Percentiles rank a stretch among this genome's conserved stretches.
phyloP scores from a whole-genome alignment of 2,113 vertebrate genomes.

The Apistogramma diplotaenia region DNA sequence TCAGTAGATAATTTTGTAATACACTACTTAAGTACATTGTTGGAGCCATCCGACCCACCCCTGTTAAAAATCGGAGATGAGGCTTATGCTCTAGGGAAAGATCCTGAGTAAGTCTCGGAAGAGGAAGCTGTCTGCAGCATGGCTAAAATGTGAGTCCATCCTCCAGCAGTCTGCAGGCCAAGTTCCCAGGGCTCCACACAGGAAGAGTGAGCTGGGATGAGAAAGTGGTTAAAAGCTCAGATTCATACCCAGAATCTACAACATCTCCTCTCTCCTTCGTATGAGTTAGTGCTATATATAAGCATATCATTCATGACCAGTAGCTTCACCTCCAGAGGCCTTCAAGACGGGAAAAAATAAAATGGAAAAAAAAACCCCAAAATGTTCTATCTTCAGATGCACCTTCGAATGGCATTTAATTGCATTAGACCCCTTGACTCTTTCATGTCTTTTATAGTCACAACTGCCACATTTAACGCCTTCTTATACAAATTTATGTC shows the following conservation, averaged over 20 bases:
- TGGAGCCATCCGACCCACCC: background rate
- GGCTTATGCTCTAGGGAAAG: background rate
- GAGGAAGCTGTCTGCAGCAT: constrained; percentile 26
- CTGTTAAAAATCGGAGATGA: background rate
- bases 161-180: constrained; percentile 27
- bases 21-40: too few relatives aligned
- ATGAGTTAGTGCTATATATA: background rate
- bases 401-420: constrained; percentile 4
- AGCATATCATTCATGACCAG: constrained; percentile 13
- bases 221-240: constrained; percentile 36
- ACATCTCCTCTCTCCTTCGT: background rate
- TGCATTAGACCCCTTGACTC: background rate
- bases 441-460: background rate
- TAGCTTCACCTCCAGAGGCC: constrained; percentile 1
- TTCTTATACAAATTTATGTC: constrained; percentile 14
- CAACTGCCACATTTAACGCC: constrained; percentile 16
- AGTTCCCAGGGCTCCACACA: constrained; percentile 27
- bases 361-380: background rate
- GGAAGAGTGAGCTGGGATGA: constrained; percentile 29
- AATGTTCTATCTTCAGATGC: constrained; percentile 11
- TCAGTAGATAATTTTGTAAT: too few relatives aligned
- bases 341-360: background rate
- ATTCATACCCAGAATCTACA: constrained; percentile 20
- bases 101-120: background rate
- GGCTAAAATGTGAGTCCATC: constrained; percentile 28